Percentiles rank a stretch among this genome's conserved stretches.
These are phyloP conservation scores for Gymnoscopelus microlampas DNA, from an alignment of 2,797 vertebrate species.

Conservation along the genomic window DNA sequence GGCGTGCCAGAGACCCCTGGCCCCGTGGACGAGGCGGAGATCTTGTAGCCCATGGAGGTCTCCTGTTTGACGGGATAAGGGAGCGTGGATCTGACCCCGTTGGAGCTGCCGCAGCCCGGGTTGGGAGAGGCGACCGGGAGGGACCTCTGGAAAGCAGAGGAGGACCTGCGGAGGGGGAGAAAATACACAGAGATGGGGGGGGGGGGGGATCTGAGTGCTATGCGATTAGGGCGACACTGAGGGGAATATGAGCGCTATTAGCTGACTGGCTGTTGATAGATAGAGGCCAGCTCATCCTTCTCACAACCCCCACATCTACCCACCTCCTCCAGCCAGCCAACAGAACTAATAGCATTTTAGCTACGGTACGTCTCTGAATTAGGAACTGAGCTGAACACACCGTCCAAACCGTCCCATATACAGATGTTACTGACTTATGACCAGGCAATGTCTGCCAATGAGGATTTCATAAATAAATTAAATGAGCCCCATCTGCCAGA, in stretches of 20 bases:
- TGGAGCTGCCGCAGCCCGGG: slow-evolving; percentile 68
- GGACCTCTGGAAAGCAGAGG: slow-evolving; percentile 82
- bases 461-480: slow-evolving; percentile 70
- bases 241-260: slow-evolving; percentile 69
- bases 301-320: slow-evolving; percentile 34
- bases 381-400: too few relatives aligned
- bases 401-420: too few relatives aligned
- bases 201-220: slow-evolving; percentile 56
- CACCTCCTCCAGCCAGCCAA: not conserved
- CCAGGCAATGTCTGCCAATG: too few relatives aligned
- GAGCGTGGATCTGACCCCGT: slow-evolving; percentile 73
- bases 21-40: slow-evolving; percentile 56
- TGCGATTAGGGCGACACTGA: slow-evolving; percentile 42
- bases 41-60: slow-evolving; percentile 84
- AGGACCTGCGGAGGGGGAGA: slow-evolving; percentile 80
- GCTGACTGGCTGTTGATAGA: slow-evolving; percentile 71
- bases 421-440: too few relatives aligned
- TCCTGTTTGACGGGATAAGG: slow-evolving; percentile 93
- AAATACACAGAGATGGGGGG: slow-evolving; percentile 23
- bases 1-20: slow-evolving; percentile 69
- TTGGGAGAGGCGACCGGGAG: slow-evolving; percentile 68
- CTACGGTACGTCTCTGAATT: too few relatives aligned
- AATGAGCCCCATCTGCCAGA: slow-evolving; percentile 65
- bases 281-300: slow-evolving; percentile 60
- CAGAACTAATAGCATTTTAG: too few relatives aligned